Evolutionary conservation across 2,113 vertebrate genomes (phyloP).

Genomic region (Hymenochirus boettgeri): DNA sequence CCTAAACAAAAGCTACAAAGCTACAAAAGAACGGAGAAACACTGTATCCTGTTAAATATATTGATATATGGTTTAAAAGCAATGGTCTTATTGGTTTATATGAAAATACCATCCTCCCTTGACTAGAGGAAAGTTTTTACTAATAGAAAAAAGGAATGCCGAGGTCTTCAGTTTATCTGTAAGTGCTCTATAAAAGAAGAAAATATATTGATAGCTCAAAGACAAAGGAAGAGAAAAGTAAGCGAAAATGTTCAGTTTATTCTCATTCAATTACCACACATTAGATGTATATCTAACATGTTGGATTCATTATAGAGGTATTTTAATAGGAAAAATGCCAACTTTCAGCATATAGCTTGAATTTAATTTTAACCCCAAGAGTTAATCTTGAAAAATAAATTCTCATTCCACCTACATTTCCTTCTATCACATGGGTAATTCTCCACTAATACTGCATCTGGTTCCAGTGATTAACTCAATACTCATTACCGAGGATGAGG

Average conservation of each 20-base stretch:
- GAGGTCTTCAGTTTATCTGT: not conserved
- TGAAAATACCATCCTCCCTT: no score
- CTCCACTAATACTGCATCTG: slow-evolving; percentile 29
- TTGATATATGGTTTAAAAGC: no score
- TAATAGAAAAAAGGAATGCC: not conserved
- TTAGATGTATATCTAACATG: slow-evolving; percentile 34
- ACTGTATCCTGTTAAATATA: not conserved
- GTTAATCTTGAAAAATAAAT: slow-evolving; percentile 40
- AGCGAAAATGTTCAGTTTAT: slow-evolving; percentile 21
- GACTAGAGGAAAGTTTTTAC: not conserved
- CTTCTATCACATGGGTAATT: slow-evolving; percentile 39
- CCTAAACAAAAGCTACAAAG: no score
- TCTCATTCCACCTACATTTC: slow-evolving; percentile 35
- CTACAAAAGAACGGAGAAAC: not conserved
- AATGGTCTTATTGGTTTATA: not conserved
- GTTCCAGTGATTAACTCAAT: slow-evolving; percentile 7
- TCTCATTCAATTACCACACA: slow-evolving; percentile 25
- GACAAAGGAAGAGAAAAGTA: slow-evolving; percentile 12
- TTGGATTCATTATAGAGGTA: slow-evolving; percentile 39
- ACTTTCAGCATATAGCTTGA: slow-evolving; percentile 24
- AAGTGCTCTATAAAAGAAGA: not conserved
- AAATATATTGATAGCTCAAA: slow-evolving; percentile 13
- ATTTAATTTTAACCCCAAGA: slow-evolving; percentile 31
- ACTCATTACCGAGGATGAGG: slow-evolving; percentile 7
- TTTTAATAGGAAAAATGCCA: slow-evolving; percentile 38